These are phyloP conservation scores for Anthoscopus minutus DNA, from an alignment of 2,113 vertebrate genomes.

Conservation along the genomic window DNA sequence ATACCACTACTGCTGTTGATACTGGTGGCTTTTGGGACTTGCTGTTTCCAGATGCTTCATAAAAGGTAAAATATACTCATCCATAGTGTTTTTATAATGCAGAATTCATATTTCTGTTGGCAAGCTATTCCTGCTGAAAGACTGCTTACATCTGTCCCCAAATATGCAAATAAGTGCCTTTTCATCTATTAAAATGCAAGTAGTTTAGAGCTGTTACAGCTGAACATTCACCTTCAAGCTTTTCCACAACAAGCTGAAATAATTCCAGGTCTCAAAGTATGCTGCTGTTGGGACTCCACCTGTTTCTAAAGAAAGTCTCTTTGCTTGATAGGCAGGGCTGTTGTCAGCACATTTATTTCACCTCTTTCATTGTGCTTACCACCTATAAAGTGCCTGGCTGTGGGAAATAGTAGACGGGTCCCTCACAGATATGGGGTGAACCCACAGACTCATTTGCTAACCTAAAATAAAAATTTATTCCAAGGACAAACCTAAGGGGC, in stretches of 20 bases:
- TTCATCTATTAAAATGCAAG: neutral
- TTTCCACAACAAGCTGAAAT: neutral
- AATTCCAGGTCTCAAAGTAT: neutral
- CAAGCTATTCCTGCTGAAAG: slow-evolving; percentile 1
- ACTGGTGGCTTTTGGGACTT: slow-evolving; percentile 91
- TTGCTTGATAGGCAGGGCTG: neutral
- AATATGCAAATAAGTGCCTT: neutral
- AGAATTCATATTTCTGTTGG: slow-evolving; percentile 19
- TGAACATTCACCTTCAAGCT: neutral
- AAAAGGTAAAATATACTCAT: slow-evolving; percentile 76
- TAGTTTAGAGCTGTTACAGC: neutral
- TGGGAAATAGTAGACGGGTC: neutral
- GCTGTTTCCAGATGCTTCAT: slow-evolving; percentile 92
- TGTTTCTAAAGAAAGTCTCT: neutral
- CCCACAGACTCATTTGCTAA: neutral
- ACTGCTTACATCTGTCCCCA: neutral
- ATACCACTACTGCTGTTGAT: slow-evolving; percentile 93
- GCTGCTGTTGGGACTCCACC: neutral
- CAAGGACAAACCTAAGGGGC: neutral
- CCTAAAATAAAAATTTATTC: neutral
- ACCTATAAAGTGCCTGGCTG: neutral
- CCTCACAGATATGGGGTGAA: neutral
- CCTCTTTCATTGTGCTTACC: neutral
- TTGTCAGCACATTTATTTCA: neutral
- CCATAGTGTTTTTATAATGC: neutral